Conservation (phyloP, 2,888 invertebrate species). For the Platycnemis pennipes region DNA sequence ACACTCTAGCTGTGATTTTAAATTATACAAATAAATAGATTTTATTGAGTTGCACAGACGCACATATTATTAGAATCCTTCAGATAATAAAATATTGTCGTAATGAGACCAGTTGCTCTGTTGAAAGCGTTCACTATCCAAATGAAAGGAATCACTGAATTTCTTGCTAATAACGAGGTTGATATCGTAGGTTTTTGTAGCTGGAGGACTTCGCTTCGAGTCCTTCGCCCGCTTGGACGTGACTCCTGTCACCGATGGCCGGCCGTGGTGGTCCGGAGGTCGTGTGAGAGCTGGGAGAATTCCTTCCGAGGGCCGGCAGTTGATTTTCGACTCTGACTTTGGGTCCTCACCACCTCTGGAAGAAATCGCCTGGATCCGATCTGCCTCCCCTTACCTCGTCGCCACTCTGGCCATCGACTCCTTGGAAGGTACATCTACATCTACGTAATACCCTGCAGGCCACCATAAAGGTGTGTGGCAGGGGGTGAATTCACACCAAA, state of each 20-base stretch:
- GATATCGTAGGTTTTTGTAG: neutral
- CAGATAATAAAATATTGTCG: too few species aligned
- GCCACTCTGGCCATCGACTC: conserved; percentile 87
- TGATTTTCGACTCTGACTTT: neutral
- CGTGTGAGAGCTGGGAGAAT: neutral
- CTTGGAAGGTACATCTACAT: conserved; percentile 83
- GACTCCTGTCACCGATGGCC: neutral
- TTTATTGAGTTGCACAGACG: too few species aligned
- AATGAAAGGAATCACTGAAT: too few species aligned
- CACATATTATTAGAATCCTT: too few species aligned
- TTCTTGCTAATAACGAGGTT: too few species aligned
- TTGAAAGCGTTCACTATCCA: too few species aligned
- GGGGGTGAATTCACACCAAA: too few species aligned
- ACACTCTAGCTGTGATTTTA: too few species aligned
- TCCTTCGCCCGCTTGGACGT: neutral
- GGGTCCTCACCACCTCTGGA: conserved; percentile 6
- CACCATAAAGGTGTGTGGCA: too few species aligned
- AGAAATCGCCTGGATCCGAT: conserved; percentile 80
- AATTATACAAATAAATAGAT: too few species aligned
- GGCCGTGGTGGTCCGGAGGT: neutral
- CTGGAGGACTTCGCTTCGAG: neutral
- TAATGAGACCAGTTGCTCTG: too few species aligned
- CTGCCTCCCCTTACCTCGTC: conserved; percentile 87
- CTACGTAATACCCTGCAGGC: too few species aligned
- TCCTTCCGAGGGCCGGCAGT: neutral